Evolutionary conservation across 2,797 vertebrate species (phyloP).

Genomic region (Sebastes hubbsi): DNA sequence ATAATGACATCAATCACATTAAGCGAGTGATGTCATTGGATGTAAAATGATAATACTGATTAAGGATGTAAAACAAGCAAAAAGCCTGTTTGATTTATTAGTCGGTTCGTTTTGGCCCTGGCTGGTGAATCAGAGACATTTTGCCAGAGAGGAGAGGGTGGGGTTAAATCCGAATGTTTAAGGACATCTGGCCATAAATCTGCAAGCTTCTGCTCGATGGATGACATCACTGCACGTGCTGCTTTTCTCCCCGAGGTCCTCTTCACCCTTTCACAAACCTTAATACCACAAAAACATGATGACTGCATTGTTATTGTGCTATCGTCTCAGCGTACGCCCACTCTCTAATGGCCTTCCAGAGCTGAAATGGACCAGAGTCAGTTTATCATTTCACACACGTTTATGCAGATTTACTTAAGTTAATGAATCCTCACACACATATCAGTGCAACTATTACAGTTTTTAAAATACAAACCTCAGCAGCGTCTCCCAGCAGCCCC

Average conservation of each 20-base stretch:
- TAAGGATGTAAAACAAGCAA: constrained; percentile 15
- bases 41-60: constrained; percentile 20
- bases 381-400: background rate
- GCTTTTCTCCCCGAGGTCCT: constrained; percentile 23
- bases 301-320: constrained; percentile 36
- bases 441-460: background rate
- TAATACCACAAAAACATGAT: constrained; percentile 20
- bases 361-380: background rate
- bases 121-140: constrained; percentile 36
- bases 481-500: background rate
- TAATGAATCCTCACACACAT: background rate
- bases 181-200: constrained; percentile 66
- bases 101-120: background rate
- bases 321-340: constrained; percentile 24
- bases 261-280: constrained; percentile 24
- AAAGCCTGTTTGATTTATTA: constrained; percentile 48
- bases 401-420: background rate
- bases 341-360: background rate
- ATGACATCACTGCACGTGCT: constrained; percentile 66
- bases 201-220: constrained; percentile 23
- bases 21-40: constrained; percentile 22
- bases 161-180: constrained; percentile 38
- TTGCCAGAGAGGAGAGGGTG: constrained; percentile 40
- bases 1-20: constrained; percentile 18
- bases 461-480: background rate